These are phyloP conservation scores for Scaptomyza cyrtandrae DNA, from an alignment of 2,888 invertebrate genomes.

Conservation along the genomic window DNA sequence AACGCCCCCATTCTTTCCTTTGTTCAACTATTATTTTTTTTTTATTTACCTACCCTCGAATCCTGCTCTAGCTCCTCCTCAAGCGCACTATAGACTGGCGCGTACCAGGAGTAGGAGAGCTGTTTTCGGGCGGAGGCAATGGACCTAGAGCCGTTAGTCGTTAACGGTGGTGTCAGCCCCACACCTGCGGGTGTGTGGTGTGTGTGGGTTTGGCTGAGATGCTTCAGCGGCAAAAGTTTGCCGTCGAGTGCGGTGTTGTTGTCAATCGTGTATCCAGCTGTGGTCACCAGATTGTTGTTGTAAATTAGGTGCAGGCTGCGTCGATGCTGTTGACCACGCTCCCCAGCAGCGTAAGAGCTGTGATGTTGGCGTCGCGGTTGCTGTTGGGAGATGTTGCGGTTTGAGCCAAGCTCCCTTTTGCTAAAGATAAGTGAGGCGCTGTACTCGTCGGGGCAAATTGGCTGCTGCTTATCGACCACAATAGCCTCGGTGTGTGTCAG, in stretches of 20 bases:
- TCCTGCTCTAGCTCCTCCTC: slow-evolving; percentile 85
- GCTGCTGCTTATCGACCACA: slow-evolving; percentile 79
- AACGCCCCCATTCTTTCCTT: too few relatives aligned
- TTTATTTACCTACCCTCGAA: slow-evolving; percentile 78
- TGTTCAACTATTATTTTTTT: too few relatives aligned
- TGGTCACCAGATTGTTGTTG: slow-evolving; percentile 80
- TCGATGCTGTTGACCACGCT: slow-evolving; percentile 75
- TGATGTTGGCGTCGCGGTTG: slow-evolving; percentile 66
- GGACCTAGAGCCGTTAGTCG: slow-evolving; percentile 59
- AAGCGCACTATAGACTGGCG: slow-evolving; percentile 84
- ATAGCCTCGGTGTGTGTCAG: slow-evolving; percentile 82
- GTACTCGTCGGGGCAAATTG: slow-evolving; percentile 83
- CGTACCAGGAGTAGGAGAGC: slow-evolving; percentile 85
- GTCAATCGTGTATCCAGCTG: slow-evolving; percentile 63
- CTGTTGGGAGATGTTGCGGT: slow-evolving; percentile 2
- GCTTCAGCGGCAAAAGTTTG: slow-evolving; percentile 74
- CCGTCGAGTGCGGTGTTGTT: slow-evolving; percentile 56
- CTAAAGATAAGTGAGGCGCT: slow-evolving; percentile 84
- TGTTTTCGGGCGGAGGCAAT: slow-evolving; percentile 82
- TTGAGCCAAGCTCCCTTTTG: slow-evolving; percentile 75
- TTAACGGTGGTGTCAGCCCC: slow-evolving; percentile 58
- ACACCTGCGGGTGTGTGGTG: slow-evolving; percentile 36
- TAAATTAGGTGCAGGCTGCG: slow-evolving; percentile 83
- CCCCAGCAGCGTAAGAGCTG: slow-evolving; percentile 46
- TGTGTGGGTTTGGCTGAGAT: slow-evolving; percentile 38